phyloP scores from a whole-genome alignment of 2,113 vertebrate species.

The Antechinus flavipes region DNA sequence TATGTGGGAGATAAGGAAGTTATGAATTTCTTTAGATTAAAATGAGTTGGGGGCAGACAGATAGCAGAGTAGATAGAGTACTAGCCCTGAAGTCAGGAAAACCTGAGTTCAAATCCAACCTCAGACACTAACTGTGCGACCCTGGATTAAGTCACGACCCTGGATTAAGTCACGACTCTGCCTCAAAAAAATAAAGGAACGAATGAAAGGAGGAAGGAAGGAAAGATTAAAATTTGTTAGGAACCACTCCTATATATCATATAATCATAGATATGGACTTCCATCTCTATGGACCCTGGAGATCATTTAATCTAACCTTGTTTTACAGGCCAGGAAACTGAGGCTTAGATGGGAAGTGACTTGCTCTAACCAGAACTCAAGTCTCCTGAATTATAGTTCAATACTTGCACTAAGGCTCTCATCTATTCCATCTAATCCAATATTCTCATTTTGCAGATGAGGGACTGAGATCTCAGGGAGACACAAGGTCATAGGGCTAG shows the following conservation, averaged over 20 bases:
- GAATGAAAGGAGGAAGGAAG: too few species aligned
- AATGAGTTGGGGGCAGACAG: neutral
- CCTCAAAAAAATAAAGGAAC: too few species aligned
- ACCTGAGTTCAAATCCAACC: neutral
- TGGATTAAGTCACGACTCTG: too few species aligned
- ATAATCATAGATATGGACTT: neutral
- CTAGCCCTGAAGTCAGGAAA: neutral
- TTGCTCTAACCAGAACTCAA: neutral
- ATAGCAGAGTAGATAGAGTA: neutral
- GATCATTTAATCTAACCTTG: neutral
- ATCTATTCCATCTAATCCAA: neutral
- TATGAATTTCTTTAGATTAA: neutral
- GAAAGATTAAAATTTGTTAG: neutral
- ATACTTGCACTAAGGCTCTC: neutral
- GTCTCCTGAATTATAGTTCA: neutral
- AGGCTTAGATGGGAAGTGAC: neutral
- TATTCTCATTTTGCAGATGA: neutral
- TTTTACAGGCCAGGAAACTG: neutral
- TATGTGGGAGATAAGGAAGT: neutral
- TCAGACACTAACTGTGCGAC: too few species aligned
- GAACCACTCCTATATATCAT: neutral
- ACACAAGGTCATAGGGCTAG: neutral
- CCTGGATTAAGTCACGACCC: too few species aligned
- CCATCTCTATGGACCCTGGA: neutral
- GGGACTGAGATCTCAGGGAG: neutral